Conservation (phyloP, 1,140 invertebrate species). For the Geopemphigus sp. region DNA sequence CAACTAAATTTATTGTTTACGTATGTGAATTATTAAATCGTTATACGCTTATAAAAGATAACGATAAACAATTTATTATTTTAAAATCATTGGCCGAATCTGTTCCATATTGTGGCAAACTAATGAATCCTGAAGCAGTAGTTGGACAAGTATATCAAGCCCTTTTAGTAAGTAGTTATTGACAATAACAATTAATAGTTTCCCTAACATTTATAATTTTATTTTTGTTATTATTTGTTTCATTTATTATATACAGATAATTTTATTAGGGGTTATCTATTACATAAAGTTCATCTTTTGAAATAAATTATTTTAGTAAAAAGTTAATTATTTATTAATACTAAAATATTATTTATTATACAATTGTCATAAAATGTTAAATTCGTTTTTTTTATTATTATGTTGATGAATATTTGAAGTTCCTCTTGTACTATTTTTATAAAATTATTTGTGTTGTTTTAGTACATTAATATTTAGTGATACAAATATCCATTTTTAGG, state of each 20-base stretch:
- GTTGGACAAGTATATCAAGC: conserved; percentile 74
- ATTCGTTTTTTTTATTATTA: no score
- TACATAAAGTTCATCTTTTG: no score
- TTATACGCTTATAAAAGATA: conserved; percentile 55
- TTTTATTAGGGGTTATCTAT: no score
- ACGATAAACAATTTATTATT: conserved; percentile 71
- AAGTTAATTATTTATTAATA: no score
- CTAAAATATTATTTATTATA: no score
- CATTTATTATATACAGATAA: no score
- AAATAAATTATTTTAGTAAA: no score
- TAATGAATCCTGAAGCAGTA: conserved; percentile 73
- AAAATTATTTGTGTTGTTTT: no score
- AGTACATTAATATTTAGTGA: not conserved
- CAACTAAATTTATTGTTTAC: conserved; percentile 80
- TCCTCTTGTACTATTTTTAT: no score
- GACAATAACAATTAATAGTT: not conserved
- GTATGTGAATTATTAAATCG: conserved; percentile 66
- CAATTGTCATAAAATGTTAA: no score
- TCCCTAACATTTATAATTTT: not conserved
- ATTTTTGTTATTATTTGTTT: not conserved
- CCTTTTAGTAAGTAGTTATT: conserved; percentile 68
- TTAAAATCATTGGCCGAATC: conserved; percentile 87
- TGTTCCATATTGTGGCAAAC: conserved; percentile 68
- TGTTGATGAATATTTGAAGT: no score
- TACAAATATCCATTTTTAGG: not conserved